Percentiles rank a stretch among this genome's conserved stretches.
Evolutionary conservation across 2,113 vertebrate genomes (phyloP).

Genomic region (Prinia subflava): DNA sequence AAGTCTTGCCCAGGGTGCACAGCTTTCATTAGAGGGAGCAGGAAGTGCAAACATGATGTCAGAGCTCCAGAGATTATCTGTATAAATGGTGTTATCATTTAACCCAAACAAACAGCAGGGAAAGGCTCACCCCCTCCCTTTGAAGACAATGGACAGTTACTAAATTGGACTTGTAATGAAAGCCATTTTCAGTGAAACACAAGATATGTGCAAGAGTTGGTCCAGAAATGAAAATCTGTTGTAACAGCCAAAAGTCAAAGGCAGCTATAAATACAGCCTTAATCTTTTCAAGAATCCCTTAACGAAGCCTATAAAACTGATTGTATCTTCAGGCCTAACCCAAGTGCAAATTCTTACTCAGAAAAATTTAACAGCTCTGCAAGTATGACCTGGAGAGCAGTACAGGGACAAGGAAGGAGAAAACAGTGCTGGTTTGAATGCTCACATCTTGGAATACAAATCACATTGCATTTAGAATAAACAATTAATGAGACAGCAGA

Average conservation of each 20-base stretch:
- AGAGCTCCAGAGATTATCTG: slow-evolving; percentile 13
- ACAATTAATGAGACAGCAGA: slow-evolving; percentile 34
- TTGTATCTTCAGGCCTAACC: slow-evolving; percentile 20
- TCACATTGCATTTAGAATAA: background rate
- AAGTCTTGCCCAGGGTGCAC: background rate
- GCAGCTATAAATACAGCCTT: slow-evolving; percentile 44
- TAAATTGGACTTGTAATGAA: slow-evolving; percentile 13
- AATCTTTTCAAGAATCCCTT: slow-evolving; percentile 39
- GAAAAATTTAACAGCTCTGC: slow-evolving; percentile 8
- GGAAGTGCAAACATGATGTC: slow-evolving; percentile 34
- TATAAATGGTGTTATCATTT: slow-evolving; percentile 39
- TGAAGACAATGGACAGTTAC: slow-evolving; percentile 11
- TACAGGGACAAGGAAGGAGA: background rate
- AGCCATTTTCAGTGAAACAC: slow-evolving; percentile 4
- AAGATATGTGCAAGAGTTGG: background rate
- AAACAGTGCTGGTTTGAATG: background rate
- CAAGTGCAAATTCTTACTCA: slow-evolving; percentile 25
- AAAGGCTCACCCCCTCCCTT: background rate
- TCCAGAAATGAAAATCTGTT: slow-evolving; percentile 8
- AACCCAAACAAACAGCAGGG: slow-evolving; percentile 37
- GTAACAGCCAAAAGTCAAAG: slow-evolving; percentile 56
- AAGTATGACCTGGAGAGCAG: background rate
- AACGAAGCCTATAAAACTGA: slow-evolving; percentile 49
- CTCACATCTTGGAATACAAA: background rate
- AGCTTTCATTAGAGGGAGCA: slow-evolving; percentile 14